phyloP scores from a whole-genome alignment of 2,888 invertebrate species.

The Drosophila quinaria region DNA sequence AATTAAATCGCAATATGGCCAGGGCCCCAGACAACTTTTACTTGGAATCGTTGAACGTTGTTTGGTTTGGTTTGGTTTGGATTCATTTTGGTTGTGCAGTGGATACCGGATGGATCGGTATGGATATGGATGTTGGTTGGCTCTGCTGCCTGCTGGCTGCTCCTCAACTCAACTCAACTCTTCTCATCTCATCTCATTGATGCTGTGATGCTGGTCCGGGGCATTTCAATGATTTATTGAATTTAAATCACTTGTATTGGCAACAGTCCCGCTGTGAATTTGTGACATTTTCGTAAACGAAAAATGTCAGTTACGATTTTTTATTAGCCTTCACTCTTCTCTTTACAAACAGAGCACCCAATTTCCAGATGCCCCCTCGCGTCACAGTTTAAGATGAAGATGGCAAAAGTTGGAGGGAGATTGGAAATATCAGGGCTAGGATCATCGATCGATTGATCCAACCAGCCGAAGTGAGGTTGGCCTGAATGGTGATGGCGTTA shows the following conservation, averaged over 20 bases:
- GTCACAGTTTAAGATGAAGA: slow-evolving; percentile 3
- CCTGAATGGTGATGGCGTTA: slow-evolving; percentile 58
- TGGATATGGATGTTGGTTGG: slow-evolving; percentile 34
- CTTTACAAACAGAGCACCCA: slow-evolving; percentile 18
- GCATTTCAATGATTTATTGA: slow-evolving; percentile 84
- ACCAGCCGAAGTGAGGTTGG: slow-evolving; percentile 1
- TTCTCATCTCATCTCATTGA: slow-evolving; percentile 39
- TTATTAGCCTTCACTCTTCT: slow-evolving; percentile 72
- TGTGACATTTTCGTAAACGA: slow-evolving; percentile 85
- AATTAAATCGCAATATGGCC: slow-evolving; percentile 75
- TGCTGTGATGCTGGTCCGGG: slow-evolving; percentile 35
- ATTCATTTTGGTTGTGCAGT: slow-evolving; percentile 12
- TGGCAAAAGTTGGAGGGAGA: not conserved
- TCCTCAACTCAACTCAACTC: slow-evolving; percentile 74
- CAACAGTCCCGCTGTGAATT: slow-evolving; percentile 85
- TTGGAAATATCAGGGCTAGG: slow-evolving; percentile 54
- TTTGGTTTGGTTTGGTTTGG: slow-evolving; percentile 14
- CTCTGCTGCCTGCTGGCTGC: slow-evolving; percentile 25
- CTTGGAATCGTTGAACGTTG: slow-evolving; percentile 31
- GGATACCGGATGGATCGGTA: slow-evolving; percentile 43
- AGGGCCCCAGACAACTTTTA: slow-evolving; percentile 57
- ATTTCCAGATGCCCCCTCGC: slow-evolving; percentile 7
- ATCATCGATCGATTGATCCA: slow-evolving; percentile 18
- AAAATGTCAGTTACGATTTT: slow-evolving; percentile 85
- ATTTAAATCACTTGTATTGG: slow-evolving; percentile 85